Evolutionary conservation across 2,888 invertebrate species (phyloP).

Genomic region (Himalopsyche tibetana): DNA sequence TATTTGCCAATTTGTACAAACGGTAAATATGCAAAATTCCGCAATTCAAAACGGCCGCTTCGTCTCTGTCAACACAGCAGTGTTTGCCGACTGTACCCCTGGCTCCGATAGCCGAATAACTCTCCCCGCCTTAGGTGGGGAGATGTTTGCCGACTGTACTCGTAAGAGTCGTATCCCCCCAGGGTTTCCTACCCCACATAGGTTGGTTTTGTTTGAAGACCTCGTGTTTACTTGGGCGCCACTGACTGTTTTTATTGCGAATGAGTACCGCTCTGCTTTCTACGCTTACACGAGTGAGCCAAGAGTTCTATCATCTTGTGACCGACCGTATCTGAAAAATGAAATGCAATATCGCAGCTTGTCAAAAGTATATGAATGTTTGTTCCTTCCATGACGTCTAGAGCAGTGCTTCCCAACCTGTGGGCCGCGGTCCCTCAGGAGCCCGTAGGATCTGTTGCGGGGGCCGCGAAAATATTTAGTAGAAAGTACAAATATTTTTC

Average conservation of each 20-base stretch:
- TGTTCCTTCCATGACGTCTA: too few species aligned
- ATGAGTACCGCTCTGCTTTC: neutral
- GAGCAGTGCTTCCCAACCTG: too few species aligned
- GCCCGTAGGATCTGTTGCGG: too few species aligned
- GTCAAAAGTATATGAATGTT: too few species aligned
- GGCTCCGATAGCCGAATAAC: neutral
- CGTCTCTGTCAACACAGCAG: neutral
- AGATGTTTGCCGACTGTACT: slow-evolving; percentile 4
- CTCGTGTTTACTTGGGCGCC: slow-evolving; percentile 28
- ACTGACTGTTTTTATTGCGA: slow-evolving; percentile 33
- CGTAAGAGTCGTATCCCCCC: slow-evolving; percentile 6
- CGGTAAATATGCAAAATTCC: slow-evolving; percentile 65
- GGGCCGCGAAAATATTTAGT: too few species aligned
- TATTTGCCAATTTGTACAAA: slow-evolving; percentile 64
- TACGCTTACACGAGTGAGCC: neutral
- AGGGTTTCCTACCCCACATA: neutral
- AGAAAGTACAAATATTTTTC: too few species aligned
- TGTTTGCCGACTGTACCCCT: slow-evolving; percentile 14
- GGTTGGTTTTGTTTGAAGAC: neutral
- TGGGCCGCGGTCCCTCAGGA: too few species aligned
- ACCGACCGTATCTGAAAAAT: neutral
- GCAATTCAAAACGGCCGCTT: slow-evolving; percentile 35
- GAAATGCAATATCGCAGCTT: neutral
- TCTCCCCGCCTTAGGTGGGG: neutral
- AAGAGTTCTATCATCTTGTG: neutral